Conservation (phyloP, 2,888 invertebrate species). For the Nasonia oneida region DNA sequence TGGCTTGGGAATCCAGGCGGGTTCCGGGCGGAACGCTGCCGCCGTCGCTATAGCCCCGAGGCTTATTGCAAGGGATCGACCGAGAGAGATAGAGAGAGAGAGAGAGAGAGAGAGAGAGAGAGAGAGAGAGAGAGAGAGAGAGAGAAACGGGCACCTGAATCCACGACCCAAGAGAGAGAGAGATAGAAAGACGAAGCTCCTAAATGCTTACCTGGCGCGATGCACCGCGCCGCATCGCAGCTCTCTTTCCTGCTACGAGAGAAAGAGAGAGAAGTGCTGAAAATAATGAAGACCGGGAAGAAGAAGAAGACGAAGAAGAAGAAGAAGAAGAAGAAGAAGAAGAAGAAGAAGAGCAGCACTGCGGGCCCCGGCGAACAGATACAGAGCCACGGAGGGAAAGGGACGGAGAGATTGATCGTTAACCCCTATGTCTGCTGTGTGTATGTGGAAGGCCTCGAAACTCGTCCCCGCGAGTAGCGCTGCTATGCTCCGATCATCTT, state of each 20-base stretch:
- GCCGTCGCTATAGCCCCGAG: slow-evolving; percentile 39
- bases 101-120: slow-evolving; percentile 14
- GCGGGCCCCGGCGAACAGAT: slow-evolving; percentile 14
- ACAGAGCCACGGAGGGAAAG: slow-evolving; percentile 54
- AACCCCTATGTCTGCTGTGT: slow-evolving; percentile 56
- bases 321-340: not conserved
- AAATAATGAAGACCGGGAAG: slow-evolving; percentile 66
- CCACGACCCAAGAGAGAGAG: slow-evolving; percentile 58
- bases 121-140: slow-evolving; percentile 5
- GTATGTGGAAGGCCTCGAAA: slow-evolving; percentile 56
- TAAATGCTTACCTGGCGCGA: slow-evolving; percentile 53
- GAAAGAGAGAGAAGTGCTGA: slow-evolving; percentile 30
- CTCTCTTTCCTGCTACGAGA: slow-evolving; percentile 33
- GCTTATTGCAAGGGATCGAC: slow-evolving; percentile 53
- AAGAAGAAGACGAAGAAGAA: no score
- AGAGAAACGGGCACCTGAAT: slow-evolving; percentile 64
- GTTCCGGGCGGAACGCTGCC: slow-evolving; percentile 48
- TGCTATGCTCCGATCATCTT: slow-evolving; percentile 37
- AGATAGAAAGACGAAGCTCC: slow-evolving; percentile 40
- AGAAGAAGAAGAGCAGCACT: slow-evolving; percentile 16
- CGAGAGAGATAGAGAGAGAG: not conserved
- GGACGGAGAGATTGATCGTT: slow-evolving; percentile 65
- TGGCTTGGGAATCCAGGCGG: slow-evolving; percentile 56
- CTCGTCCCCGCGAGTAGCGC: slow-evolving; percentile 45
- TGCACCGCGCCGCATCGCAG: not conserved